phyloP scores from a whole-genome alignment of 2,113 vertebrate genomes.

The Motacilla tschutschensis region DNA sequence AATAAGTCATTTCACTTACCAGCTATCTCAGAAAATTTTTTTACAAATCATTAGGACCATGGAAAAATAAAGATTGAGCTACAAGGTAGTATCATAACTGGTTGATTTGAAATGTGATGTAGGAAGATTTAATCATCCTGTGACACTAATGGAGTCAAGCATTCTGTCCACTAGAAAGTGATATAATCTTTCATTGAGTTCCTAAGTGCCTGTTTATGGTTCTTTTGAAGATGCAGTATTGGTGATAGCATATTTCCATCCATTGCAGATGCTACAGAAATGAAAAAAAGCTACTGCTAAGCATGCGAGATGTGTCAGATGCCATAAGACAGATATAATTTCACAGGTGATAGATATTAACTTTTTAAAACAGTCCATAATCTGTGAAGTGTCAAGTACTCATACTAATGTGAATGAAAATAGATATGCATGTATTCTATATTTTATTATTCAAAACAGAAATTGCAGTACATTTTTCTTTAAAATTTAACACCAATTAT shows the following conservation, averaged over 20 bases:
- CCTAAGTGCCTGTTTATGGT: conserved; percentile 50
- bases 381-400: background rate
- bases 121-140: conserved; percentile 64
- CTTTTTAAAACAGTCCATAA: background rate
- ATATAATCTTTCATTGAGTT: conserved; percentile 39
- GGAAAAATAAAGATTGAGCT: conserved; percentile 55
- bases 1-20: conserved; percentile 47
- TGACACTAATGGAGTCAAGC: conserved; percentile 62
- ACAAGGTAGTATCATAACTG: conserved; percentile 54
- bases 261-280: background rate
- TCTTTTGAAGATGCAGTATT: conserved; percentile 3
- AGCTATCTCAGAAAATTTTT: conserved; percentile 29
- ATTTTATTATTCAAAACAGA: background rate
- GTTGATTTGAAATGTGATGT: conserved; percentile 58
- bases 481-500: background rate
- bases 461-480: background rate
- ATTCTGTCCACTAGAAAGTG: conserved; percentile 59
- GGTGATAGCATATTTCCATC: conserved; percentile 4
- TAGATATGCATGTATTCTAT: background rate
- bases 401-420: background rate
- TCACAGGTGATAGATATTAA: background rate
- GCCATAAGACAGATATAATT: background rate
- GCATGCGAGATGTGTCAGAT: background rate
- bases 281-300: background rate
- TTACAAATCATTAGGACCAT: conserved; percentile 50